A percentile compares a stretch with the other conserved stretches of the same genome.
phyloP scores from a whole-genome alignment of 2,797 vertebrate species.

The Megaceryle alcyon region DNA sequence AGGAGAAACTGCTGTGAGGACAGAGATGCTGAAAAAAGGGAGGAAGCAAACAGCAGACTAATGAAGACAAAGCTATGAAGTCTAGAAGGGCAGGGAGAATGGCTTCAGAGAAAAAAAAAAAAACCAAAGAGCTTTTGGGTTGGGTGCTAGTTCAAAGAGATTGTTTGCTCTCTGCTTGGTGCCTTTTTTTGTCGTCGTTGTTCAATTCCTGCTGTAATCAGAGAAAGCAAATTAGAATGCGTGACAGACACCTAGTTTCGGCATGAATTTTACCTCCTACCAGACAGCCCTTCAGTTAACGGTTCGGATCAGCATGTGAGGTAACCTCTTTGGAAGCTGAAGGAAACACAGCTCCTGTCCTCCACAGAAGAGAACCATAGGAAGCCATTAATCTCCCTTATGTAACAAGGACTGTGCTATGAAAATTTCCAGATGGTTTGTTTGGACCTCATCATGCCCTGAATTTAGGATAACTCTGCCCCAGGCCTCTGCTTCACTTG shows the following conservation, averaged over 20 bases:
- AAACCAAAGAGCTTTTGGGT: background rate
- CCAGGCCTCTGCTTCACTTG: background rate
- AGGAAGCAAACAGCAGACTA: background rate
- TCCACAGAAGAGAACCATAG: background rate
- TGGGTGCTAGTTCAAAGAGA: background rate
- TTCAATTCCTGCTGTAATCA: background rate
- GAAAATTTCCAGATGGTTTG: background rate
- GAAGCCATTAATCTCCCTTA: slow-evolving; percentile 15
- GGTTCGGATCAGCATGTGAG: background rate
- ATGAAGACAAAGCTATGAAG: background rate
- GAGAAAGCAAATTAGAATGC: background rate
- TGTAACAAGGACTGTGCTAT: background rate
- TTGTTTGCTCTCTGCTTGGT: background rate
- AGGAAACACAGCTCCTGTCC: background rate
- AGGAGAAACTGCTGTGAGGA: background rate
- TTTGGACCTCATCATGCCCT: background rate
- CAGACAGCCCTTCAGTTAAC: background rate
- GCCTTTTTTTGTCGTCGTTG: background rate
- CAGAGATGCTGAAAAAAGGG: background rate
- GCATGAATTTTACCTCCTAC: background rate
- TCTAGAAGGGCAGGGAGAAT: background rate
- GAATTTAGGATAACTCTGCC: background rate
- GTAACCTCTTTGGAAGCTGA: background rate
- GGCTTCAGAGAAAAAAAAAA: background rate
- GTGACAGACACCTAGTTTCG: background rate